phyloP scores from a whole-genome alignment of 2,888 invertebrate genomes.

The Ophioninae sp. region DNA sequence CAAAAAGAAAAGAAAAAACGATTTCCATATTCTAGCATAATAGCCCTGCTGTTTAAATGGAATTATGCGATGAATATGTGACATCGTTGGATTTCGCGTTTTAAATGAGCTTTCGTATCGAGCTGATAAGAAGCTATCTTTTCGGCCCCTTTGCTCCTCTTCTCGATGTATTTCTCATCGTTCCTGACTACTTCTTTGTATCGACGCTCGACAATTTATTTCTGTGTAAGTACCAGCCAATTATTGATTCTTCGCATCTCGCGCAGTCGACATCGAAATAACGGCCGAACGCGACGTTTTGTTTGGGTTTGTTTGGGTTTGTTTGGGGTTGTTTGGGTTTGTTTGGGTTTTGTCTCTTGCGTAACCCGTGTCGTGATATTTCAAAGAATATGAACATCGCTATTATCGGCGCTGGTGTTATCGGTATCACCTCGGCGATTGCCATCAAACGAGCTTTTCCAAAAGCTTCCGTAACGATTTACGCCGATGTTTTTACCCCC shows the following conservation, averaged over 20 bases:
- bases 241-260: not conserved
- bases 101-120: not conserved
- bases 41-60: constrained; percentile 68
- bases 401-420: constrained; percentile 90
- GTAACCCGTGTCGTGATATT: not conserved
- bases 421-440: constrained; percentile 87
- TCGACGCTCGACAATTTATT: not conserved
- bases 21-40: constrained; percentile 77
- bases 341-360: not conserved
- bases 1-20: too few species aligned
- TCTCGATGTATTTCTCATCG: not conserved
- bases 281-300: not conserved
- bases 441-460: constrained; percentile 85
- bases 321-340: too few species aligned
- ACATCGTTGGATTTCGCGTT: constrained; percentile 61
- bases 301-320: not conserved
- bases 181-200: not conserved
- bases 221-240: not conserved
- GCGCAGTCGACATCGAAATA: not conserved
- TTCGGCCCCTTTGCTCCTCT: not conserved
- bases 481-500: constrained; percentile 87
- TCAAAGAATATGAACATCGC: constrained; percentile 80
- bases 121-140: constrained; percentile 6
- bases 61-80: constrained; percentile 77
- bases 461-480: constrained; percentile 83